Evolutionary conservation across 2,797 vertebrate genomes (phyloP).

Genomic region (Cryptoblepharus egeriae): DNA sequence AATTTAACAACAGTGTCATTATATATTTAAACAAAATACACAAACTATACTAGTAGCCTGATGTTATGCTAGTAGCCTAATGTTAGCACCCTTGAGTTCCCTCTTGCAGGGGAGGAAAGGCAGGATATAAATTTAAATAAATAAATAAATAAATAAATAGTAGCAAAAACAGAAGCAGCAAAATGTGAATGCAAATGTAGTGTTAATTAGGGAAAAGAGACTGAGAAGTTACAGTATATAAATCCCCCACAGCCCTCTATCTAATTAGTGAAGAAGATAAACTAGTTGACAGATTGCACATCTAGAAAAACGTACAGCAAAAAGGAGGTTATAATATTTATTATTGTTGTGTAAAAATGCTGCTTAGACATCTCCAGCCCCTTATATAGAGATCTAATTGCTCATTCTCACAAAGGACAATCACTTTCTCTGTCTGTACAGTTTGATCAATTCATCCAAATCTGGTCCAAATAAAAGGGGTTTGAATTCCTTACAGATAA

Average conservation of each 20-base stretch:
- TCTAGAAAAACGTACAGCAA: slow-evolving; percentile 67
- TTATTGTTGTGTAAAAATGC: slow-evolving; percentile 58
- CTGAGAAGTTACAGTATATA: slow-evolving; percentile 56
- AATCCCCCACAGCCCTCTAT: slow-evolving; percentile 56
- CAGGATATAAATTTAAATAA: too few species aligned
- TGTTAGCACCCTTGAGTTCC: too few species aligned
- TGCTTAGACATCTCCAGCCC: slow-evolving; percentile 56
- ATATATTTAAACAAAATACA: slow-evolving; percentile 39
- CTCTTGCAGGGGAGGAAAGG: too few species aligned
- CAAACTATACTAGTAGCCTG: slow-evolving; percentile 42
- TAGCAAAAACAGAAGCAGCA: slow-evolving; percentile 16
- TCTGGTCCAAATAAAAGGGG: slow-evolving; percentile 64
- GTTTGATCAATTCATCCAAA: slow-evolving; percentile 68
- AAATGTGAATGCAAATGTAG: slow-evolving; percentile 54
- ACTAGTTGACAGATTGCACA: slow-evolving; percentile 69
- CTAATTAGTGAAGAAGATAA: slow-evolving; percentile 71
- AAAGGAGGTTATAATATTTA: slow-evolving; percentile 63
- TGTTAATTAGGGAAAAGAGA: slow-evolving; percentile 63
- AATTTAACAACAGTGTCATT: slow-evolving; percentile 21
- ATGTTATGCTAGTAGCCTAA: too few species aligned
- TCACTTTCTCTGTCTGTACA: slow-evolving; percentile 34
- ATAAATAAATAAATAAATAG: too few species aligned
- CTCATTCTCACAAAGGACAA: slow-evolving; percentile 59
- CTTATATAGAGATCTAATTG: slow-evolving; percentile 66
- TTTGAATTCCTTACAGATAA: slow-evolving; percentile 62